Evolutionary conservation across 2,113 vertebrate species (phyloP), one percentile per base, ranked within the genome.

Genomic region (Hiodon tergisus): DNA sequence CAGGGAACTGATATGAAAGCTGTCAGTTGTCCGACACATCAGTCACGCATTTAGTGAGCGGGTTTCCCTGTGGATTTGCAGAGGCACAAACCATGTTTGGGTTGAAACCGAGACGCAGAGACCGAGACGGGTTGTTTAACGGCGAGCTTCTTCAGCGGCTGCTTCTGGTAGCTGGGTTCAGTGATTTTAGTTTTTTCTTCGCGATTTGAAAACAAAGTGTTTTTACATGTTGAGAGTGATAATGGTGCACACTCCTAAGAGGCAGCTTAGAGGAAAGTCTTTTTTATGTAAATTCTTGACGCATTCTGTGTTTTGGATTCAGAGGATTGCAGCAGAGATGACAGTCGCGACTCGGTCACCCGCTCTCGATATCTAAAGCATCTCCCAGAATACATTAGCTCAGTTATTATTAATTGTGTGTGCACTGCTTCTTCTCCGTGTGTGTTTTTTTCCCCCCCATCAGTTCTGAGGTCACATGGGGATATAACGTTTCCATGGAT

Each of bases 201-300:
- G 31, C 16, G 16, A 63, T 75, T 68, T 68, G 73, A 75, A 58
- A 53, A 63, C 55, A 59, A 31, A 51, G 47, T 7, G 51, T 47
- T 65, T 72, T 65, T 69, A 71, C 46, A 62, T 54, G 57, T 60
- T 69, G 55, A 71, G 8, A 67, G 10, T 50, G 57, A 66, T 76
- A 55, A 78, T 58, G 67, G 79, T 63, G 47, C 58, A 53, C 46
- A 50, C 74, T 80, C 78, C 58, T 77, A 63, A 6, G 76, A 8
- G 48, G 52, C 82, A 70, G 55, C 79, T 83, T 78, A 77, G 51
- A 62, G 62, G 47, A 73, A 57, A 78, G 72, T 63, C 63, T 60
- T 71, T 71, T 63, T 67, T 67, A 58, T 74, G 55, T 54, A 62
- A 76, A 57, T 7, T 47, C n/a, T 13, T 31, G 70, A 59, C 8